Conservation (phyloP, 1,140 invertebrate genomes). For the Megalonaias nervosa region DNA sequence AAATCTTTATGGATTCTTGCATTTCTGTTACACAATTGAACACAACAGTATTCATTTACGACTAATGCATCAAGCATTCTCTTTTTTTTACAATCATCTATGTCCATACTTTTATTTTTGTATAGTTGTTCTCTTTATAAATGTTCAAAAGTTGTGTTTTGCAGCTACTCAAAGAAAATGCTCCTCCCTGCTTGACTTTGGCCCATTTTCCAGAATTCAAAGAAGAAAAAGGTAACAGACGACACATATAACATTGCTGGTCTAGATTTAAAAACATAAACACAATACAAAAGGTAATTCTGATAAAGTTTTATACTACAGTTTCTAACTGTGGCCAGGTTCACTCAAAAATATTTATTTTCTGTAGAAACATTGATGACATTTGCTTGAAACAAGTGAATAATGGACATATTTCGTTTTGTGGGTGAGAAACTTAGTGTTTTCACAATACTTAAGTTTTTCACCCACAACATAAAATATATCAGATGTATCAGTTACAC, state of each 20-base stretch:
- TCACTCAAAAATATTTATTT: not conserved
- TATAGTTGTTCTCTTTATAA: not conserved
- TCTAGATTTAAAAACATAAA: not conserved
- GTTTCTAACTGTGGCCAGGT: not conserved
- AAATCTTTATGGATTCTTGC: no score
- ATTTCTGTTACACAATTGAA: not conserved
- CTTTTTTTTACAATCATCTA: not conserved
- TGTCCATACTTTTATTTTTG: not conserved
- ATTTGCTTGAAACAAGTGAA: no score
- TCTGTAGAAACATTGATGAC: not conserved
- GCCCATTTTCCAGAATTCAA: constrained; percentile 86
- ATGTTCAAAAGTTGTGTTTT: constrained; percentile 35
- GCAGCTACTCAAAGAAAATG: constrained; percentile 90
- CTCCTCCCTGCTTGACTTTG: constrained; percentile 89
- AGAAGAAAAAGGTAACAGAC: constrained; percentile 77
- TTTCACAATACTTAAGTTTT: no score
- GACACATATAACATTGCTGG: not conserved
- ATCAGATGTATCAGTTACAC: no score
- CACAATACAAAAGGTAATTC: not conserved
- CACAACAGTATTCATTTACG: not conserved
- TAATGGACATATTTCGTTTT: no score
- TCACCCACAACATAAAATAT: no score
- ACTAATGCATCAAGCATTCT: not conserved
- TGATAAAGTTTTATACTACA: not conserved
- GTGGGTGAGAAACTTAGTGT: no score